These are phyloP conservation scores for Amphipyra tragopoginis DNA, from an alignment of 2,888 invertebrate genomes.

Conservation along the genomic window DNA sequence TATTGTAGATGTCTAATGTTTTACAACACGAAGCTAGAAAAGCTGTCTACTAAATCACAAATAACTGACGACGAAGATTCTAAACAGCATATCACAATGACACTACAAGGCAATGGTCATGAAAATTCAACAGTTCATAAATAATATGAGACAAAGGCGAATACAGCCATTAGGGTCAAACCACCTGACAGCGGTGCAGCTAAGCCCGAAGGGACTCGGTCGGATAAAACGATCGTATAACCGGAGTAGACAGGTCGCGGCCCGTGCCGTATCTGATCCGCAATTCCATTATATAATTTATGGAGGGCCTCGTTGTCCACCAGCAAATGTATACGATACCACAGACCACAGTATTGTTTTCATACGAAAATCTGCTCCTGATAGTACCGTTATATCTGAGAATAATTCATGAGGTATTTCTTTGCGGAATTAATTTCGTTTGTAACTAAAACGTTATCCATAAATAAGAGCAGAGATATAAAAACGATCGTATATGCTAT, in stretches of 20 bases:
- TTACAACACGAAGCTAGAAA: background rate
- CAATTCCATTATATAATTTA: constrained; percentile 75
- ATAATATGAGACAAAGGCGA: constrained; percentile 59
- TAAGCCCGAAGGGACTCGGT: constrained; percentile 56
- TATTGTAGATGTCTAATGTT: constrained; percentile 1
- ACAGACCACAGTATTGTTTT: constrained; percentile 30
- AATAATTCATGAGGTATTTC: constrained; percentile 41
- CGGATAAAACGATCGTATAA: constrained; percentile 66
- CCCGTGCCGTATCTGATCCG: constrained; percentile 68
- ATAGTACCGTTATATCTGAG: constrained; percentile 39
- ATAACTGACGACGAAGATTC: background rate
- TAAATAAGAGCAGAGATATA: constrained; percentile 18
- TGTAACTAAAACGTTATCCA: constrained; percentile 7
- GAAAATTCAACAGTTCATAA: constrained; percentile 47
- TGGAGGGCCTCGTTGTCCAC: constrained; percentile 59
- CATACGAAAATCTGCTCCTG: constrained; percentile 58
- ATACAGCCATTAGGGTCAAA: constrained; percentile 62
- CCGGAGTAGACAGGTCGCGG: constrained; percentile 63
- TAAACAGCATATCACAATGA: constrained; percentile 5
- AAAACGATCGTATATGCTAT: too few species aligned
- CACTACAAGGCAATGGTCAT: constrained; percentile 2
- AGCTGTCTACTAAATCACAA: background rate
- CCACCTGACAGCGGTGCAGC: constrained; percentile 63
- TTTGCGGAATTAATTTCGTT: constrained; percentile 24
- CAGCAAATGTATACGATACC: constrained; percentile 46